A percentile compares a stretch with the other conserved stretches of the same genome.
Conservation (phyloP, 2,797 vertebrate species). For the Orientallactaga sibirica region DNA sequence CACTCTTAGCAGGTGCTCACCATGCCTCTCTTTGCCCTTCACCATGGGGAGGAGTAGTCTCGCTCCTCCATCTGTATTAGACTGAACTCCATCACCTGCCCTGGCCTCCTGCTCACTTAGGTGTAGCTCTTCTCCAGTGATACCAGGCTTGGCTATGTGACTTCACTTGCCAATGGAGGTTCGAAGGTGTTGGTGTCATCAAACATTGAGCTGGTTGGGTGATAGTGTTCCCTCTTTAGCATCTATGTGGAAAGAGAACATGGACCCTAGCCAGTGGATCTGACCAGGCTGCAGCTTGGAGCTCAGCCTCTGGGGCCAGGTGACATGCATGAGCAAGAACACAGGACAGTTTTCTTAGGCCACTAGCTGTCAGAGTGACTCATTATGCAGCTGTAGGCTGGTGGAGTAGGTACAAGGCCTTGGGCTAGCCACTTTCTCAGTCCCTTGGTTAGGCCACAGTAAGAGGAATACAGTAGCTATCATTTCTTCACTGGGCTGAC, state of each 20-base stretch:
- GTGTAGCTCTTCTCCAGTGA: fast-evolving
- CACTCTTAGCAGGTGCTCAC: background rate
- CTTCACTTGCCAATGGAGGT: background rate
- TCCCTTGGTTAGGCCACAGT: background rate
- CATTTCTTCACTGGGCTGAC: background rate
- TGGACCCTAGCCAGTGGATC: too few species aligned
- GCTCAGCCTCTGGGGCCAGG: background rate
- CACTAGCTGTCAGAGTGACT: background rate
- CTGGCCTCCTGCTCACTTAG: fast-evolving
- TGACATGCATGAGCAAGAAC: background rate
- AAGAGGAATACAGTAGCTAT: fast-evolving
- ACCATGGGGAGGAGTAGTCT: background rate
- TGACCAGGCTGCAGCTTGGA: background rate
- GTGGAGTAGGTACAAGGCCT: fast-evolving
- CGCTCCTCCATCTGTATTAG: background rate
- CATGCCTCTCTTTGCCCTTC: background rate
- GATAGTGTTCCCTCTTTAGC: background rate
- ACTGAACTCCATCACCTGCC: background rate
- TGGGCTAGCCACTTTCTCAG: background rate
- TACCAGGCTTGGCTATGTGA: background rate
- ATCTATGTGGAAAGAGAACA: background rate
- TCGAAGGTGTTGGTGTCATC: background rate
- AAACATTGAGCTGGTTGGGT: background rate
- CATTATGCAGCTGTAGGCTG: background rate
- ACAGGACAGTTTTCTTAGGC: background rate